Base-by-base conservation (phyloP, 2,113 vertebrate genomes). In the Odocoileus virginianus region DNA sequence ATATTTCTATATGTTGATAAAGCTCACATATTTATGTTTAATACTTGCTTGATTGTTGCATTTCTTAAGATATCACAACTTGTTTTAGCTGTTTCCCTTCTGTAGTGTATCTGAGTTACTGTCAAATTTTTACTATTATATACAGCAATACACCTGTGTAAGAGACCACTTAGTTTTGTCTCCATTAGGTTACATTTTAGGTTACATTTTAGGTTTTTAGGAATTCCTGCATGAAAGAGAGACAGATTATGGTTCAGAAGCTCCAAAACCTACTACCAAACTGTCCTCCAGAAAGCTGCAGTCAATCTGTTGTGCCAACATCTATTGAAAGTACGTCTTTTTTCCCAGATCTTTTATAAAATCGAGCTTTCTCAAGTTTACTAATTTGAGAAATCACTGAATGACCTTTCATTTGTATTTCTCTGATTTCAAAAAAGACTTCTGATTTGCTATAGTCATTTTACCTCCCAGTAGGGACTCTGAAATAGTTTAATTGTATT, bases 221-320 rank as follows among this genome's bases (percentile, higher is more conserved):
- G 47, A 92, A 96, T 93, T 93, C 64, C 15, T 89, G 5, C 57
- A 57, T 71, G n/a, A 81, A 89, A 81, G 61, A 78, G 45, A 97
- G 97, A 88, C 11, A 43, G 91, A 28, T 6, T 30, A 21, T 40
- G 27, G 19, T 67, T 96, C 40, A 14, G 30, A 94, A 85, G 13
- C 43, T 91, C 45, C 28, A 36, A 78, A 90, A 52, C 55, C 27
- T 60, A 7, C 52, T 84, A 92, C 52, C 33, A 85, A 79, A 47
- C 15, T 21, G 28, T 60, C 82, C n/a, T 82, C 19, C 10, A 86
- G 86, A 79, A 82, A 52, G 21, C 36, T 55, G 67, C 71, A 50
- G 5, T 78, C 78, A 50, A 6, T 71, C 40, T 58, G 4, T 61
- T 91, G 43, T 76, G 21, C 27, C 76, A 52, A 64, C 40, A 64